Conservation (phyloP, 2,888 invertebrate genomes). For the Eilema depressum region DNA sequence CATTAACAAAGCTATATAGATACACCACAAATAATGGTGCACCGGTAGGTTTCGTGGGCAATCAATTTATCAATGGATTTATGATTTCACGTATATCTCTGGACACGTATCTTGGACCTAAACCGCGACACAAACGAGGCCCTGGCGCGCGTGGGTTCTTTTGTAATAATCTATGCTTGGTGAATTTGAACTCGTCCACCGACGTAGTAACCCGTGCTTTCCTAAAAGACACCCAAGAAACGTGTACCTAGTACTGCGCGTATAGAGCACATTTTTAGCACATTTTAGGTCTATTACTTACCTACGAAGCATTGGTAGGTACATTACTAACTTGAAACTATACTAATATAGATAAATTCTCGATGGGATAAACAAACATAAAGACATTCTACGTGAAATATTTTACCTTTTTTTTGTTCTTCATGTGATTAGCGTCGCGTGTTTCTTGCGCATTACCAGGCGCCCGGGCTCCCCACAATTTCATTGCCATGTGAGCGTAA, state of each 20-base stretch:
- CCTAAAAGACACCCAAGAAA: too few species aligned
- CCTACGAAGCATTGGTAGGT: too few species aligned
- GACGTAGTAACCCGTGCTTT: too few species aligned
- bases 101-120: too few species aligned
- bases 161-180: too few species aligned
- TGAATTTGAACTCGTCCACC: too few species aligned
- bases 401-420: constrained; percentile 93
- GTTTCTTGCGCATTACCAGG: constrained; percentile 93
- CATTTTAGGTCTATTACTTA: too few species aligned
- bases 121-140: too few species aligned
- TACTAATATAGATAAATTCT: background rate
- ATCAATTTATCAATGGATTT: background rate
- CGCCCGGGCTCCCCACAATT: constrained; percentile 92
- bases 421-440: constrained; percentile 92
- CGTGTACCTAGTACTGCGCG: too few species aligned
- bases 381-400: background rate
- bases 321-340: background rate
- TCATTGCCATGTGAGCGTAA: constrained; percentile 93
- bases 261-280: too few species aligned
- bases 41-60: background rate
- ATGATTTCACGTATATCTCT: background rate
- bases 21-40: background rate
- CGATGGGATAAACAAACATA: background rate
- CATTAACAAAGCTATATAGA: background rate
- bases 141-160: too few species aligned